These are phyloP conservation scores for Allolobophora icterica DNA, from an alignment of 2,888 invertebrate species.

Conservation along the genomic window DNA sequence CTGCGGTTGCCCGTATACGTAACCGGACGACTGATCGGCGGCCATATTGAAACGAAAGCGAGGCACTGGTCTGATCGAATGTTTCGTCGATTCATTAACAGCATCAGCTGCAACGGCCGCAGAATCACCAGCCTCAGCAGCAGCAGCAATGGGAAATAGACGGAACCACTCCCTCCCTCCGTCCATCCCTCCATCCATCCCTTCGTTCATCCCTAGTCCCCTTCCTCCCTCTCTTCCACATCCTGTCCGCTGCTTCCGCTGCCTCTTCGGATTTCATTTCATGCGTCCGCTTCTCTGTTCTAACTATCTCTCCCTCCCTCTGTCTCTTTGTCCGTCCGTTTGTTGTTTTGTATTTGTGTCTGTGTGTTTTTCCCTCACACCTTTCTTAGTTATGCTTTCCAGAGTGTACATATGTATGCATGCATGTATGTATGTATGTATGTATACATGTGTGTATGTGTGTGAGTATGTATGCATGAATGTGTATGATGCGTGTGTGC, in stretches of 20 bases:
- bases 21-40: background rate
- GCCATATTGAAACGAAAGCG: conserved; percentile 17
- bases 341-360: background rate
- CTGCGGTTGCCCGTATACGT: background rate
- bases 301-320: background rate
- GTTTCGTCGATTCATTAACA: conserved; percentile 6
- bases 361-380: background rate
- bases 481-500: no score
- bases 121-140: no score
- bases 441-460: background rate
- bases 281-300: background rate
- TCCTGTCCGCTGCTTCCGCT: background rate
- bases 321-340: background rate
- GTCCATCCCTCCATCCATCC: background rate
- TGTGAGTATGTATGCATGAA: background rate
- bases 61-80: conserved; percentile 11
- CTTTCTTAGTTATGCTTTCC: background rate
- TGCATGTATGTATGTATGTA: background rate
- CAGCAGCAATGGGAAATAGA: background rate
- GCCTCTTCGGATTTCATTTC: background rate
- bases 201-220: no score
- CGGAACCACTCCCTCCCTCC: background rate
- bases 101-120: background rate
- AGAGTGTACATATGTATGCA: background rate
- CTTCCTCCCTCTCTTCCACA: background rate